Conservation (phyloP, 2,888 invertebrate species). For the Meloe dianella region DNA sequence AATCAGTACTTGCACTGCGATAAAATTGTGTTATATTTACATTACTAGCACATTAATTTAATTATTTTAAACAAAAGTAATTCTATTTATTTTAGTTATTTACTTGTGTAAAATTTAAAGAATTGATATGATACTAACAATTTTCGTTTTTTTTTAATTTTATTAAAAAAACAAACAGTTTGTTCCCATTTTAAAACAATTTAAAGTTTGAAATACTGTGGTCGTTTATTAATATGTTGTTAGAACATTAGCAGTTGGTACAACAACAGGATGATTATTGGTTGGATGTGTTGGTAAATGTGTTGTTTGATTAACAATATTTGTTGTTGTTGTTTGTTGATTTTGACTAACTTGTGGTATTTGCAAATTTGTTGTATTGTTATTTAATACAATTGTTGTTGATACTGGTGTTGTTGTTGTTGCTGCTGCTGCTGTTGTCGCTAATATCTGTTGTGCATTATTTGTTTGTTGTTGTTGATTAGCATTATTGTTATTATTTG, state of each 20-base stretch:
- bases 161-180: not conserved
- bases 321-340: slow-evolving; percentile 51
- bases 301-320: slow-evolving; percentile 44
- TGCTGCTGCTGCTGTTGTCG: slow-evolving; percentile 13
- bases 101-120: not conserved
- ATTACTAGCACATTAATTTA: slow-evolving; percentile 14
- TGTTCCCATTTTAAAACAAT: slow-evolving; percentile 13
- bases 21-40: slow-evolving; percentile 16
- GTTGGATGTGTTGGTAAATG: slow-evolving; percentile 53
- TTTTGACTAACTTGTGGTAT: slow-evolving; percentile 54
- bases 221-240: slow-evolving; percentile 54
- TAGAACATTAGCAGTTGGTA: slow-evolving; percentile 64
- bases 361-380: slow-evolving; percentile 47
- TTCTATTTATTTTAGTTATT: not conserved
- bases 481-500: slow-evolving; percentile 50
- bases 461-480: slow-evolving; percentile 5
- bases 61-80: too few species aligned
- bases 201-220: slow-evolving; percentile 4
- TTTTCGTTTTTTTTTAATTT: too few species aligned
- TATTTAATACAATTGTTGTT: slow-evolving; percentile 47
- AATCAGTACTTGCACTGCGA: not conserved
- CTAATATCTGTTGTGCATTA: slow-evolving; percentile 1
- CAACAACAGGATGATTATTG: slow-evolving; percentile 63
- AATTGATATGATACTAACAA: not conserved
- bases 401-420: slow-evolving; percentile 48